Percentiles rank a stretch among this genome's conserved stretches.
Conservation (phyloP, 2,113 vertebrate genomes). For the Petroica traversi region DNA sequence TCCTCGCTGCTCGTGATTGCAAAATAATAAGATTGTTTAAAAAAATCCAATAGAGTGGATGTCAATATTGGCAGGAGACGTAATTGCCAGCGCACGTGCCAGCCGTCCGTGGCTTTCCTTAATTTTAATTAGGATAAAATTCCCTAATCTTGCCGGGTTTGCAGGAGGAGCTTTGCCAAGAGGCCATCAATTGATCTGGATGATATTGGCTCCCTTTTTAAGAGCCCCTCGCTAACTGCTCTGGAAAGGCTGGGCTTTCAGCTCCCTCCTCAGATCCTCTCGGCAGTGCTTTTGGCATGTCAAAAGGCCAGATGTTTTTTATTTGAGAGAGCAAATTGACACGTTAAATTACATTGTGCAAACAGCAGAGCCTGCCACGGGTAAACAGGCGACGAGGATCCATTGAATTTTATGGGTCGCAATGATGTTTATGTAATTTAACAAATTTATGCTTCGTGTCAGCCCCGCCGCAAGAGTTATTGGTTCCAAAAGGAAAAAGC, state of each 20-base stretch:
- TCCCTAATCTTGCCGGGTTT: constrained; percentile 74
- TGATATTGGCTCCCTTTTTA: constrained; percentile 57
- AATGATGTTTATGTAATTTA: constrained; percentile 82
- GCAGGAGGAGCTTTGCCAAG: constrained; percentile 71
- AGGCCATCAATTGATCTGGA: constrained; percentile 70
- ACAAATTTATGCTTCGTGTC: constrained; percentile 76
- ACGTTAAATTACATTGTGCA: constrained; percentile 80
- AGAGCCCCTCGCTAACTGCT: constrained; percentile 56
- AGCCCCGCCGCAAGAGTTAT: constrained; percentile 67
- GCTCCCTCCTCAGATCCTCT: constrained; percentile 68
- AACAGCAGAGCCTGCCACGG: constrained; percentile 75
- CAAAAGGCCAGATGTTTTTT: constrained; percentile 84
- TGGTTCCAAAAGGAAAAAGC: constrained; percentile 69
- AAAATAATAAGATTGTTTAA: constrained; percentile 71
- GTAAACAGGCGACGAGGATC: constrained; percentile 75
- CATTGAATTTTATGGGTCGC: constrained; percentile 81
- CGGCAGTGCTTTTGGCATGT: constrained; percentile 72
- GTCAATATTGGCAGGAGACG: constrained; percentile 68
- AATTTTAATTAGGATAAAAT: constrained; percentile 74
- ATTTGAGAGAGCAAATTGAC: constrained; percentile 84
- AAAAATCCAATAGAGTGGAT: constrained; percentile 59
- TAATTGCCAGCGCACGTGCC: not conserved
- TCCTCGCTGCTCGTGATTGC: constrained; percentile 55
- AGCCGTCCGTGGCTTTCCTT: constrained; percentile 61
- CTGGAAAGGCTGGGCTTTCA: constrained; percentile 38